These are phyloP conservation scores for Glossosoma conforme DNA, from an alignment of 1,140 invertebrate genomes.

Conservation along the genomic window DNA sequence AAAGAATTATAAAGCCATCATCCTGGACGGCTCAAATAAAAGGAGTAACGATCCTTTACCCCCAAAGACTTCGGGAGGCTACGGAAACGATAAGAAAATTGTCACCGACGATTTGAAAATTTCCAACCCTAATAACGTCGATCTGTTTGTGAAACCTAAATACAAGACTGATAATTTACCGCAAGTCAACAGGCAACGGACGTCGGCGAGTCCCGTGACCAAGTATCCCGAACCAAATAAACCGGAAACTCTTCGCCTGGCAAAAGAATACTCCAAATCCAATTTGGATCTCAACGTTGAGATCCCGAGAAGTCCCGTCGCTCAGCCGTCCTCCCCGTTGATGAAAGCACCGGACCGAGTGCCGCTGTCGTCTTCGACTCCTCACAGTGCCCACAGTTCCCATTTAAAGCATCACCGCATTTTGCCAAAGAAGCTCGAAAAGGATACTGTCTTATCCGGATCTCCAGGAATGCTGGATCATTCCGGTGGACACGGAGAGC, in stretches of 20 bases:
- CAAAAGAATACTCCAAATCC: slow-evolving; percentile 12
- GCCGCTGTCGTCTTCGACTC: slow-evolving; percentile 5
- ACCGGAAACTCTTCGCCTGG: slow-evolving; percentile 6
- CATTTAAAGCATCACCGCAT: slow-evolving; percentile 5
- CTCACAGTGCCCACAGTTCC: background rate
- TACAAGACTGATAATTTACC: slow-evolving; percentile 22
- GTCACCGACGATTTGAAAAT: slow-evolving; percentile 11
- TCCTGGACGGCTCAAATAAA: background rate
- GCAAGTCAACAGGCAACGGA: slow-evolving; percentile 1
- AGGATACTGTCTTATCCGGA: background rate
- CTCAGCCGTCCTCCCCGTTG: slow-evolving; percentile 1
- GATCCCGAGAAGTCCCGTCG: too few relatives aligned
- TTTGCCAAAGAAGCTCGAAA: slow-evolving; percentile 12
- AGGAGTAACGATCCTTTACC: background rate
- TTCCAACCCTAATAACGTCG: slow-evolving; percentile 3
- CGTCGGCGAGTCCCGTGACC: background rate
- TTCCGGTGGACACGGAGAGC: background rate
- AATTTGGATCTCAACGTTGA: too few relatives aligned
- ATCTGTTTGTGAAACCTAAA: slow-evolving; percentile 26
- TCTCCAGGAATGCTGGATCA: background rate
- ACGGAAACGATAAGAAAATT: slow-evolving; percentile 2
- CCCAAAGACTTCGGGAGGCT: background rate
- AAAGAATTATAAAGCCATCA: too few relatives aligned
- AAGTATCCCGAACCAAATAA: slow-evolving; percentile 4
- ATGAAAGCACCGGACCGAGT: slow-evolving; percentile 9